Evolutionary conservation across 2,113 vertebrate genomes (phyloP), one percentile per base, ranked within the genome.

Genomic region (Crotophaga sulcirostris): DNA sequence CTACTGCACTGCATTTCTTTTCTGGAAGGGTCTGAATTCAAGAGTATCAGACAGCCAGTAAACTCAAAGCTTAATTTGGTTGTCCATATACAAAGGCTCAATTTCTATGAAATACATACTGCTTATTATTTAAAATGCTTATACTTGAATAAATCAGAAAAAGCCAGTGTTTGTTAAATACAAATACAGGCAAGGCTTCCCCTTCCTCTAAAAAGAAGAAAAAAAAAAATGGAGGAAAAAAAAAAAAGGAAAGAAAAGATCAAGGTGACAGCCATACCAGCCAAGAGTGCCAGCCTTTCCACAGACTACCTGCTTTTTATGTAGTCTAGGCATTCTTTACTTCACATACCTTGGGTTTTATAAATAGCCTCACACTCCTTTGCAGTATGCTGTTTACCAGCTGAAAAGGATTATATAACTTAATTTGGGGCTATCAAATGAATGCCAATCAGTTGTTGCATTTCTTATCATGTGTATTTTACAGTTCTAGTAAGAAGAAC

Each of bases 381-480:
- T 90, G 59, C 92, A 95, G 90, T 84, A 94, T 97, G 95, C 86
- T 94, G 31, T 76, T 97, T 96, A 95, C 97, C 96, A 97, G 95
- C 96, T 97, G 96, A 97, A 96, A 93, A 90, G 93, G 97, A 96
- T 97, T 97, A 96, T 84, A 56, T 31, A 87, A 95, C 91, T 97
- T 96, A 94, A 92, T 96, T 92, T 91, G 83, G 49, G 80, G 44
- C 76, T 94, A 77, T 94, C 82, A 85, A 34, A 56, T 95, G 97
- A 87, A 96, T 97, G 55, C 66, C 91, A 94, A 91, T 95, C 89
- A 76, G 89, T 94, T 91, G 92, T 73, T 95, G 38, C 60, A 69
- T 95, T 95, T 84, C 28, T 87, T 82, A 92, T 89, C 88, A 21
- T 60, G 33, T 83, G 56, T 62, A 17, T 82, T 91, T 89, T 89